Evolutionary conservation across 2,888 invertebrate species (phyloP), one percentile per base, ranked within the genome.

Genomic region (Thumatha senex): DNA sequence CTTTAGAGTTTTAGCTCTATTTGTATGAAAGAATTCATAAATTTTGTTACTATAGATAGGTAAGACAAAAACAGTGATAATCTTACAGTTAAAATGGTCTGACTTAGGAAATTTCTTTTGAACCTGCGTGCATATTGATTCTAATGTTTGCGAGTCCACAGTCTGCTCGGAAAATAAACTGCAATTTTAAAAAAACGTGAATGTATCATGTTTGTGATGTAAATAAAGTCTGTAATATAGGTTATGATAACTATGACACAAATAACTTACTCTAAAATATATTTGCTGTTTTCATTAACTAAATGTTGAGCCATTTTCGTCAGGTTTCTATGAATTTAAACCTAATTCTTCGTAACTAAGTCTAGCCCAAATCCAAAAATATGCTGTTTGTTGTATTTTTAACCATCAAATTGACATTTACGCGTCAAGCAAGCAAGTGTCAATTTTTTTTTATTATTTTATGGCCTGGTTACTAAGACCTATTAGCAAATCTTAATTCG

Each of bases 51-150:
- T 24, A 24, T 24, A 24, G 18, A n/a, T n/a, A n/a, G n/a, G n/a
- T n/a, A n/a, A 24, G 18, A 24, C 3, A 24, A 10, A 41, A 41
- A 29, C 10, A 35, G 11, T 2, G 10, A 46, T 10, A 1, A 5
- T 9, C 87, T 84, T 79, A 94, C 94, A 89, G 87, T 96, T 96
- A 75, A 96, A 97, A 78, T 95, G 94, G 71, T 97, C 96, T 46
- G 94, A 93, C 78, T 95, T 94, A 15, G 94, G 93, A 80, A 97
- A 97, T 65, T 94, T 94, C 76, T 96, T 96, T 76, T 96, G 96
- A 38, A 97, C 92, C 74, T 96, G 95, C 64, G 93, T 92, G 46
- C 95, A 95, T 69, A 98, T 92, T 40, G 93, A 92, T 72, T 98
- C 97, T 75, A 98, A 91, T 29, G 94, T 94, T 77, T 95, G 95